Conservation (phyloP, 2,797 vertebrate species). For the Botia kubotai region DNA sequence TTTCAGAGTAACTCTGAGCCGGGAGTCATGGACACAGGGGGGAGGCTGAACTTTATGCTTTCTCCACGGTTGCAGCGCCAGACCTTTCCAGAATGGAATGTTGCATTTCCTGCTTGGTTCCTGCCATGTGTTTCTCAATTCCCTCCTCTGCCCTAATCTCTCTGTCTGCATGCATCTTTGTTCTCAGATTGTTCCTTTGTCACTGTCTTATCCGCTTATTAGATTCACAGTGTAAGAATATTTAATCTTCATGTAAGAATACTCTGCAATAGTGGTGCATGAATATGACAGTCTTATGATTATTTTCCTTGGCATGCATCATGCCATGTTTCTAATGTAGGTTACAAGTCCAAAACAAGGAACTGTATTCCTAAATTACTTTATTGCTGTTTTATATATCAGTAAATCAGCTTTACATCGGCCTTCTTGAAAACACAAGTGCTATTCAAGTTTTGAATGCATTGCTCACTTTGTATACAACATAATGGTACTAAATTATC, state of each 20-base stretch:
- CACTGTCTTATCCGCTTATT: constrained; percentile 22
- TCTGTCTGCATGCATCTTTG: constrained; percentile 35
- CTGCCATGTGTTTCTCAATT: constrained; percentile 66
- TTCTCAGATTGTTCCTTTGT: constrained; percentile 23
- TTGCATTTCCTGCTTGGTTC: constrained; percentile 69
- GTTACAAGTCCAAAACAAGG: background rate
- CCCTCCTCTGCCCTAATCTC: constrained; percentile 54
- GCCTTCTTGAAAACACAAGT: background rate
- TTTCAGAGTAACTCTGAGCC: constrained; percentile 33
- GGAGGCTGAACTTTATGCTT: constrained; percentile 55
- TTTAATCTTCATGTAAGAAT: background rate
- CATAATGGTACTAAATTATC: background rate
- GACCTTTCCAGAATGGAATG: constrained; percentile 67
- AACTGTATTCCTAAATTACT: background rate
- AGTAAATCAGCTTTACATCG: background rate
- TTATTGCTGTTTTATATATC: background rate
- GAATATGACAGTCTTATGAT: too few relatives aligned
- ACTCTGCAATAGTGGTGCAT: background rate
- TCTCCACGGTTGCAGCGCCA: constrained; percentile 59
- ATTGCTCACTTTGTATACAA: background rate
- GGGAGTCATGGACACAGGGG: constrained; percentile 61
- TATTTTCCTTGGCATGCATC: too few relatives aligned
- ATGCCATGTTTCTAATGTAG: background rate
- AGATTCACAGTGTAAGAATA: background rate
- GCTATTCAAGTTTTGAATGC: background rate